Evolutionary conservation across 1,140 invertebrate genomes (phyloP).

Genomic region (Macrotrachela quadricornifera): DNA sequence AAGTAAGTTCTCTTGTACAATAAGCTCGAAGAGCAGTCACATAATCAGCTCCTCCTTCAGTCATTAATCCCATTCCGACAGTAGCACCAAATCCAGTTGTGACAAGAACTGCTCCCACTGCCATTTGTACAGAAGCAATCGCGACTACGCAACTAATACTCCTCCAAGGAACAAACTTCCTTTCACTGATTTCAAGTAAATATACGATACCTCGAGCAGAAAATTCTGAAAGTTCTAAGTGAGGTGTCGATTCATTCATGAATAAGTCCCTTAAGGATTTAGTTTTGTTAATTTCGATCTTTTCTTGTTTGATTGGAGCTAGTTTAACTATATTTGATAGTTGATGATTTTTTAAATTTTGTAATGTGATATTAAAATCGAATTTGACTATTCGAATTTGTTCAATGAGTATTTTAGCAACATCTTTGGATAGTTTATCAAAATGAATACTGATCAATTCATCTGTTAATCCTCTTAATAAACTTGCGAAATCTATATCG

Average conservation of each 20-base stretch:
- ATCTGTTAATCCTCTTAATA: too few species aligned
- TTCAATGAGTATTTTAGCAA: background rate
- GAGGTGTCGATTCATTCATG: background rate
- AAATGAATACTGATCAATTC: background rate
- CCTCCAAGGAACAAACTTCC: background rate
- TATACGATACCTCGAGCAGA: background rate
- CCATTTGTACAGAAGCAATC: background rate
- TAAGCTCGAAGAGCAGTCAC: background rate
- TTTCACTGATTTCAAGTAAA: background rate
- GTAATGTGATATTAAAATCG: background rate
- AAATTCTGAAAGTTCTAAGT: background rate
- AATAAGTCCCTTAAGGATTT: background rate
- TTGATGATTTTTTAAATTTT: background rate
- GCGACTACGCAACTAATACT: background rate
- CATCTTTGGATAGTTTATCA: background rate
- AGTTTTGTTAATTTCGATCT: background rate
- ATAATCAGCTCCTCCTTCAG: background rate
- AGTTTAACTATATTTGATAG: background rate
- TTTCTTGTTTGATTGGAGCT: background rate
- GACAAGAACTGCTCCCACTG: background rate
- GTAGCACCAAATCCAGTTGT: background rate
- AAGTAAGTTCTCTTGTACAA: background rate
- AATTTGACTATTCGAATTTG: background rate
- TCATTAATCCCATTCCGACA: background rate
- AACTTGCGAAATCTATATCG: too few species aligned